Evolutionary conservation across 2,113 vertebrate species (phyloP), one percentile per base, ranked within the genome.

Genomic region (Pseudorasbora parva): DNA sequence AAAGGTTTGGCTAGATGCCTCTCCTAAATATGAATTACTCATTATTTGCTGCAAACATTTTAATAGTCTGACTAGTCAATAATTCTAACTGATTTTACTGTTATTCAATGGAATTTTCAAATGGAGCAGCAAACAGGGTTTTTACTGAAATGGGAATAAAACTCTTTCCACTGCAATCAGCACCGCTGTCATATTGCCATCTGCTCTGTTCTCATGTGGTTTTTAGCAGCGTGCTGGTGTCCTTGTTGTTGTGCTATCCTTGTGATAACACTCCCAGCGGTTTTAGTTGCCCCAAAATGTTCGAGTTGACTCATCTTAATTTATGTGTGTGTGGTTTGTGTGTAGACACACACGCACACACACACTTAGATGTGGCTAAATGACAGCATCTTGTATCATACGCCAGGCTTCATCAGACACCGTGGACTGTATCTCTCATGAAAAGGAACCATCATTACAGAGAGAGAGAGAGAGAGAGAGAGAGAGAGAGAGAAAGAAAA

Each of bases 371-470:
- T 60, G 77, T 69, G 51, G 77, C 59, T 84, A 76, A 81, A 80
- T 74, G 54, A 56, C 59, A 83, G 57, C 72, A 84, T 30, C 78
- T 78, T 78, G 41, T 84, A 82, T 73, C 83, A 85, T 64, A 45
- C 68, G 23, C 30, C 81, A 72, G 72, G 33, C 27, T 45, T 49
- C 62, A 15, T 56, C 81, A 81, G 41, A 69, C 82, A 49, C 51
- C 59, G 45, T 14, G 27, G 69, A 14, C 73, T 21, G 51, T 17
- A 21, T 47, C 21, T 49, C 76, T n/a, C 62, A 74, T 41, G n/a
- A 78, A 84, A 87, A 89, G 68, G 30, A 88, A 82, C 77, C 78
- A 82, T 83, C 80, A 86, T 85, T 86, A 88, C 49, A 71, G 54
- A 78, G 30, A 54, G 81, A 37, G 43, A 78, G n/a, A 71, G 78